phyloP scores from a whole-genome alignment of 2,888 invertebrate species.

The Meghimatium bilineatum region DNA sequence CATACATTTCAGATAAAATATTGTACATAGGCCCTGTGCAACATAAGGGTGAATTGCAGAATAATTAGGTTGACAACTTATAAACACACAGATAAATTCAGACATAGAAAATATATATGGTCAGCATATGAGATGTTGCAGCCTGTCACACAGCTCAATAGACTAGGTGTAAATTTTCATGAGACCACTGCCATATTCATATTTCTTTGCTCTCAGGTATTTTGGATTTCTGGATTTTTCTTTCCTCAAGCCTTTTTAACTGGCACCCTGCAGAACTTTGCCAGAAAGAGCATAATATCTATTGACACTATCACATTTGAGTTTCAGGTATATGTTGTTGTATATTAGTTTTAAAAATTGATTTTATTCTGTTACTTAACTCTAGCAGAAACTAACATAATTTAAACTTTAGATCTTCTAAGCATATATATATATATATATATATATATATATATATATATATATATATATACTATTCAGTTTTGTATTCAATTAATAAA shows the following conservation, averaged over 20 bases:
- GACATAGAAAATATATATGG: not conserved
- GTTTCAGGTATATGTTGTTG: constrained; percentile 72
- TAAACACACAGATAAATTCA: not conserved
- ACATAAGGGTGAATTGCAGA: no score
- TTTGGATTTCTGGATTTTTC: constrained; percentile 81
- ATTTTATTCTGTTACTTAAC: not conserved
- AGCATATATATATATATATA: no score
- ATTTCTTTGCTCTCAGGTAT: constrained; percentile 64
- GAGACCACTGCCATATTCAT: not conserved
- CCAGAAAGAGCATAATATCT: constrained; percentile 76
- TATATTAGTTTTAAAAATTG: not conserved
- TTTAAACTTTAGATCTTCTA: no score
- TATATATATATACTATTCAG: no score
- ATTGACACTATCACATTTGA: constrained; percentile 77
- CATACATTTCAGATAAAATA: no score
- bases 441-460: no score
- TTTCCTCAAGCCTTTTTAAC: constrained; percentile 79
- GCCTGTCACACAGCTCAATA: not conserved
- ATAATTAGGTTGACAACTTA: no score
- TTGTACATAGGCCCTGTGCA: no score
- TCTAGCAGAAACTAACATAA: no score
- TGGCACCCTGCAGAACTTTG: constrained; percentile 78
- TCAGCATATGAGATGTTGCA: not conserved
- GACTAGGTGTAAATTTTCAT: not conserved
- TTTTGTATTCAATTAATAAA: no score